Base-by-base conservation (phyloP, 2,888 invertebrate genomes). In the Hirtodrosophila confusa region DNA sequence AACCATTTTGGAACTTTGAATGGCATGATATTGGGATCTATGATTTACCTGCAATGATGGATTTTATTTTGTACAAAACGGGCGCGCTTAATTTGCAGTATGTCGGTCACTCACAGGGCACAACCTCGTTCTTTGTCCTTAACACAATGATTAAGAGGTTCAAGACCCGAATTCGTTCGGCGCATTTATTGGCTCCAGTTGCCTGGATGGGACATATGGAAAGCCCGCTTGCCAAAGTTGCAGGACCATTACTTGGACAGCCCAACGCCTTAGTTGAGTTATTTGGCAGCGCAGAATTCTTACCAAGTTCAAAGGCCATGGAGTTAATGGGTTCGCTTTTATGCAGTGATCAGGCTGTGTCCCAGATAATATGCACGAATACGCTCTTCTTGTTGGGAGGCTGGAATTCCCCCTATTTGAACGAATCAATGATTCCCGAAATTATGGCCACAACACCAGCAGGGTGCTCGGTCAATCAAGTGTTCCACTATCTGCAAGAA, bases 231-330 rank as follows among this genome's bases (percentile, higher is more conserved):
- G 86, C 80, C 44, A 92, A 93, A 61, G 91, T 94, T 35, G 88
- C 96, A 0, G 94, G 95, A 0, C 94, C 94, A 4, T 35, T 88
- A 5, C 24, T 89, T 2, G 88, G 89, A 11, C 86, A 89, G 6
- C 84, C 90, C 4, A 90, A 88, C 37, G 75, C 76, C 0, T 61
- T 86, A 2, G 69, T 80, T 4, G 89, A 86, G 58, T 27, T 90
- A 0, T 80, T 86, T n/a, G 90, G 90, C 3, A 88, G 79, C 47
- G 71, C 77, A 3, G 90, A 89, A 12, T 89, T 89, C 12, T 0
- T 86, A 17, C 89, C 90, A 3, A 89, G 61, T 31, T 23, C 49
- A 1, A 67, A 23, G 44, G 80, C 82, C 1, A 86, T 88, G 89
- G 78, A 88, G 39, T 3, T 89, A 36, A 61, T 89, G 54, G 88